Evolutionary conservation across 2,888 invertebrate genomes (phyloP), one percentile per base, ranked within the genome.

Genomic region (Drosophila limbata): DNA sequence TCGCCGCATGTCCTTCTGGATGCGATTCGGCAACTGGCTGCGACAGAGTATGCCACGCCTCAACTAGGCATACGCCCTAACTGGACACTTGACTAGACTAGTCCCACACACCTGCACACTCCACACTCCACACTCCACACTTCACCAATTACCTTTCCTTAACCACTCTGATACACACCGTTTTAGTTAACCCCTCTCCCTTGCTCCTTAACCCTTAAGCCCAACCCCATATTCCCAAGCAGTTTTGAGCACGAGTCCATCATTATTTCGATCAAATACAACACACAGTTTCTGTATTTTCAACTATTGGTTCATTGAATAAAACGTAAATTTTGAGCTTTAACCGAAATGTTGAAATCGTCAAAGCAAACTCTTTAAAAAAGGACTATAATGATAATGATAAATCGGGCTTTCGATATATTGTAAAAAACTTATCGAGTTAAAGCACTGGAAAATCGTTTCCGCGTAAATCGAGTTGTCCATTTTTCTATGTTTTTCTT

Each of bases 11-110:
- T n/a, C 72, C 13, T 28, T 71, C n/a, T 77, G 63, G 60, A 21
- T 56, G 10, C 62, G 77, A 9, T 56, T 77, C 42, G 52, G 72
- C 31, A 56, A 53, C 8, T 75, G 77, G 77, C 25, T 71, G 25
- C 66, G 72, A 13, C 50, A 76, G 9, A 61, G 19, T 6, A 25
- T 70, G 47, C 47, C 62, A 11, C 76, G 74, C 39, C 19, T 66
- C 9, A 75, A 19, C 5, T 42, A 39, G 40, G 1, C 11, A 9
- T 17, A 0, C 8, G 3, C 21, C 2, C 3, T 21, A 21, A 21
- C 21, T 3, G 3, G 5, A 25, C 25, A 25, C 25, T 25, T 4
- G 4, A 21, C 21, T 5, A 21, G 21, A 21, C 5, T 21, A 21
- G 4, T 4, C 21, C 21, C 4, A 5, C 21, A 4, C 21, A 4